phyloP scores from a whole-genome alignment of 53 echinoderm and acorn worm species.

The Astropecten irregularis region DNA sequence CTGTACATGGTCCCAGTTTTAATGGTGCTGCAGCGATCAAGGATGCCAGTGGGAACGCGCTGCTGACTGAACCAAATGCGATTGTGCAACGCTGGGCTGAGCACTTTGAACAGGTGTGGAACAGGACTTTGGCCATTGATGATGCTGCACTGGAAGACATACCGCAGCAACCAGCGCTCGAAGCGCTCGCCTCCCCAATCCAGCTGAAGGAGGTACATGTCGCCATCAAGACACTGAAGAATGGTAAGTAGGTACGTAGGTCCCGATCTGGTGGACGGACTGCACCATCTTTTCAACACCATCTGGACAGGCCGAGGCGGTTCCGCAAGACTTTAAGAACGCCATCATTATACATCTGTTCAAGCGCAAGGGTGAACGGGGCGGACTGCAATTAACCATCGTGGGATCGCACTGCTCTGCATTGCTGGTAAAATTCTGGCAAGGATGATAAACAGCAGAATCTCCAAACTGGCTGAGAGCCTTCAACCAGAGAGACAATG shows the following conservation, averaged over 20 bases:
- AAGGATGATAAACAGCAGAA: neutral
- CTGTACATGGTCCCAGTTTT: too few relatives aligned
- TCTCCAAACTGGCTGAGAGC: neutral
- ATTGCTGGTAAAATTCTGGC: constrained; percentile 25
- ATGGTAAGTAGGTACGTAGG: neutral
- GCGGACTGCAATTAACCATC: too few relatives aligned
- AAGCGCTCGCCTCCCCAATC: too few relatives aligned
- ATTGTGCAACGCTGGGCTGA: neutral
- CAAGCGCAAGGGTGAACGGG: too few relatives aligned
- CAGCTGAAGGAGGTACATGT: too few relatives aligned
- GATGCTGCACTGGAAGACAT: constrained; percentile 1
- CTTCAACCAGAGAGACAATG: constrained; percentile 28
- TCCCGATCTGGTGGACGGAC: neutral
- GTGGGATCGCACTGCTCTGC: neutral
- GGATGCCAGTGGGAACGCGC: too few relatives aligned
- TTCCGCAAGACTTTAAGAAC: neutral
- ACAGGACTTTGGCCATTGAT: neutral
- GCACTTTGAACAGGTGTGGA: neutral
- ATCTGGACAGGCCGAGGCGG: too few relatives aligned
- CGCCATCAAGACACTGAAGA: neutral
- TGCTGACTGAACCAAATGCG: neutral
- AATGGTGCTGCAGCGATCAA: too few relatives aligned
- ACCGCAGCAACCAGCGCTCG: too few relatives aligned
- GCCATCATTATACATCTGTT: too few relatives aligned
- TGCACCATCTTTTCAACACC: neutral